Percentiles rank a stretch among this genome's conserved stretches.
Evolutionary conservation across 2,888 invertebrate species (phyloP).

Genomic region (Diadegma fenestrale): DNA sequence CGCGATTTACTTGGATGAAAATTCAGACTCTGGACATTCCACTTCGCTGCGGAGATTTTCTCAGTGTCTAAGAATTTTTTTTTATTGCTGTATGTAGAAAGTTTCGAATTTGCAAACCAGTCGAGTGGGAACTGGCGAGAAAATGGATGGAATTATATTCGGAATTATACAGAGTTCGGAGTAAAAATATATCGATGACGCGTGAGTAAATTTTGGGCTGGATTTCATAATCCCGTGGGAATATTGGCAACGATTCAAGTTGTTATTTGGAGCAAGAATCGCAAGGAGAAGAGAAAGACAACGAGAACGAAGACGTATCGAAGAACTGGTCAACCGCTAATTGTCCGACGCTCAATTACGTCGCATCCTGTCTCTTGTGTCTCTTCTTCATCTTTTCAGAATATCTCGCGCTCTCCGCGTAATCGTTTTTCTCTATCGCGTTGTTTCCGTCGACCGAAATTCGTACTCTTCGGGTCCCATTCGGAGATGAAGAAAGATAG

Average conservation of each 20-base stretch:
- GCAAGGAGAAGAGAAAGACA: constrained; percentile 46
- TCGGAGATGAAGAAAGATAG: constrained; percentile 35
- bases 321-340: constrained; percentile 59
- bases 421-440: constrained; percentile 50
- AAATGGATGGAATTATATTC: not conserved
- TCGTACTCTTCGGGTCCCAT: constrained; percentile 60
- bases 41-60: too few species aligned
- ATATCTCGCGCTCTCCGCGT: constrained; percentile 59
- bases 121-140: not conserved
- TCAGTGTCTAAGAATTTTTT: not conserved
- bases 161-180: too few species aligned
- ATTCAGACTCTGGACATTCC: not conserved
- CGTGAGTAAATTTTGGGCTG: constrained; percentile 7
- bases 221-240: constrained; percentile 56
- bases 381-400: constrained; percentile 53
- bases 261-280: constrained; percentile 48
- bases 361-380: constrained; percentile 68
- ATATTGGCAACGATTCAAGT: constrained; percentile 22
- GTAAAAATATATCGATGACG: constrained; percentile 1
- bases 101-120: not conserved
- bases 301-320: constrained; percentile 58
- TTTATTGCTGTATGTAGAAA: not conserved
- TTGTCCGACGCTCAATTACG: constrained; percentile 67
- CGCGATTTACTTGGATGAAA: not conserved
- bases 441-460: constrained; percentile 62